Evolutionary conservation across 2,888 invertebrate genomes (phyloP).

Genomic region (Malthinus flaveolus): DNA sequence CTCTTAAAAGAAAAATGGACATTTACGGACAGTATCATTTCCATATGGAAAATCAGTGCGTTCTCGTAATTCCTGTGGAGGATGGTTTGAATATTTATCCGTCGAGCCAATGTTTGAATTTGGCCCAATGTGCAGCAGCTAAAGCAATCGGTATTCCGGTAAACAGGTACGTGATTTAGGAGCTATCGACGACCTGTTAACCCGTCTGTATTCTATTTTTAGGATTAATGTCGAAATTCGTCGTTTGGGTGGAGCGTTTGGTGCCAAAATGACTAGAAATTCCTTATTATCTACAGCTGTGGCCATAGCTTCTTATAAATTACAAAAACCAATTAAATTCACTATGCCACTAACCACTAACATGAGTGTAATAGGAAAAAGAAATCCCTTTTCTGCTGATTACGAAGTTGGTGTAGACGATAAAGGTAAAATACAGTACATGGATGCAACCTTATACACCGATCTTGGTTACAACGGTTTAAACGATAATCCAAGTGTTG

Average conservation of each 20-base stretch:
- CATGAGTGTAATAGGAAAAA: conserved; percentile 70
- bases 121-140: neutral
- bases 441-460: conserved; percentile 61
- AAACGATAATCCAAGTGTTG: conserved; percentile 58
- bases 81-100: conserved; percentile 46
- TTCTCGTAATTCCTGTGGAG: conserved; percentile 65
- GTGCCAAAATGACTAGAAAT: conserved; percentile 72
- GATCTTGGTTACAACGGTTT: conserved; percentile 59
- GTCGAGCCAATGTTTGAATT: neutral
- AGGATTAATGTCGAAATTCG: conserved; percentile 72
- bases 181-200: too few relatives aligned
- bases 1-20: conserved; percentile 61
- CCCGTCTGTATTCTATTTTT: too few relatives aligned
- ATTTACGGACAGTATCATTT: conserved; percentile 74
- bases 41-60: conserved; percentile 75
- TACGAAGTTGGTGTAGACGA: conserved; percentile 69
- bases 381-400: conserved; percentile 62
- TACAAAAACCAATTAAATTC: conserved; percentile 69
- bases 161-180: neutral
- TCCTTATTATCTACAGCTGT: conserved; percentile 65
- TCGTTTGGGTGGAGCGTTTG: conserved; percentile 81
- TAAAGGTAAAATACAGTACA: conserved; percentile 67
- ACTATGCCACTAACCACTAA: conserved; percentile 71
- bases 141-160: neutral
- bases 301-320: conserved; percentile 67